Percentiles rank a stretch among this genome's conserved stretches.
These are phyloP conservation scores for Drosophila nasuta DNA, from an alignment of 1,140 invertebrate species.

Conservation along the genomic window DNA sequence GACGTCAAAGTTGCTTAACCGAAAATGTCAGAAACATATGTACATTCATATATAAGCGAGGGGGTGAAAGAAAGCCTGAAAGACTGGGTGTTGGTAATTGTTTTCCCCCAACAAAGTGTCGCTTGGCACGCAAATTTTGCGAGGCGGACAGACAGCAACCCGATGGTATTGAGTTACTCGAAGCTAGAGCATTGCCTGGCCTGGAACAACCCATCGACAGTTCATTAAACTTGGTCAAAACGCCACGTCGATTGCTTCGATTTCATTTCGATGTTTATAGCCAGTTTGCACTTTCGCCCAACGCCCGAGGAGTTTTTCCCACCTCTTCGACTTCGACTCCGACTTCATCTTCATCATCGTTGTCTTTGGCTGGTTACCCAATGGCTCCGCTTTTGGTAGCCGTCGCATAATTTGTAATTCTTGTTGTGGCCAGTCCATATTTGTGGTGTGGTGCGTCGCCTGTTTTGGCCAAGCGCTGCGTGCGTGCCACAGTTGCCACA, in stretches of 20 bases:
- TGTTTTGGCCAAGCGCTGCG: slow-evolving; percentile 46
- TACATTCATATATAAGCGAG: not conserved
- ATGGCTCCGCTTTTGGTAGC: slow-evolving; percentile 60
- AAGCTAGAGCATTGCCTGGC: slow-evolving; percentile 20
- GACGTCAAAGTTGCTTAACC: slow-evolving; percentile 15
- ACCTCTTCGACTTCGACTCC: not conserved
- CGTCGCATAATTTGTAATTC: slow-evolving; percentile 77
- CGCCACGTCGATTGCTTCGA: slow-evolving; percentile 44
- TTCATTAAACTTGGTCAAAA: slow-evolving; percentile 68
- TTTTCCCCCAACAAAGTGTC: slow-evolving; percentile 69
- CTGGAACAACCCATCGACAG: slow-evolving; percentile 38
- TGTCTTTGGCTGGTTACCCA: slow-evolving; percentile 58
- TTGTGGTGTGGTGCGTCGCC: slow-evolving; percentile 33
- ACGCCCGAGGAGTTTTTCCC: slow-evolving; percentile 18
- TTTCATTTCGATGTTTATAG: slow-evolving; percentile 61
- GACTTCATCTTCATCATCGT: not conserved
- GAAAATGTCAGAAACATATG: slow-evolving; percentile 8
- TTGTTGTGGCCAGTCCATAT: slow-evolving; percentile 65
- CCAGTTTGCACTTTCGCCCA: slow-evolving; percentile 62
- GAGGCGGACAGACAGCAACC: slow-evolving; percentile 2
- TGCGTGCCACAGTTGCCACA: slow-evolving; percentile 77
- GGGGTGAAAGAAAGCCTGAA: not conserved
- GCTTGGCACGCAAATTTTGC: slow-evolving; percentile 68
- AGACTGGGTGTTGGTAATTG: slow-evolving; percentile 63
- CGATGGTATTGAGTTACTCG: slow-evolving; percentile 8